Percentiles rank a stretch among this genome's conserved stretches.
These are phyloP conservation scores for Caenorhabditis sp. DNA, from an alignment of 2,888 invertebrate genomes.

Conservation along the genomic window DNA sequence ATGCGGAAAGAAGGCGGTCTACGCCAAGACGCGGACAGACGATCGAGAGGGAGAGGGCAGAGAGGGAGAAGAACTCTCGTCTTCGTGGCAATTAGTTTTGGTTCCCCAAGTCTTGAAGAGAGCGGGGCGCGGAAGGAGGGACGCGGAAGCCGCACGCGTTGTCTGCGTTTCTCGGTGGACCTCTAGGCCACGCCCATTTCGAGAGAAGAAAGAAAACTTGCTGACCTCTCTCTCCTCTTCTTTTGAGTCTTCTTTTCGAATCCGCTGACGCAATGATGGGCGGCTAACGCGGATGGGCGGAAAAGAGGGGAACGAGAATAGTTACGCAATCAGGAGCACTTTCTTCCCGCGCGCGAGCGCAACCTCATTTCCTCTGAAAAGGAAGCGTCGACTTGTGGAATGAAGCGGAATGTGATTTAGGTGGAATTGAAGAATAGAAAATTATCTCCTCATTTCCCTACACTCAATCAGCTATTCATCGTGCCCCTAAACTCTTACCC, in stretches of 20 bases:
- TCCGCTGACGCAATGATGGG: slow-evolving; percentile 50
- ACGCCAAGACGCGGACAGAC: slow-evolving; percentile 47
- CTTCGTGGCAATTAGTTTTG: slow-evolving; percentile 51
- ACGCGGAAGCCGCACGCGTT: slow-evolving; percentile 41
- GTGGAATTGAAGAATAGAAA: slow-evolving; percentile 14
- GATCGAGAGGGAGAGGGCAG: slow-evolving; percentile 13
- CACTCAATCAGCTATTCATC: not conserved
- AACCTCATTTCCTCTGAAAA: slow-evolving; percentile 44
- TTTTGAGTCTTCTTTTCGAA: slow-evolving; percentile 4
- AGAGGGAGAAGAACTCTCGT: slow-evolving; percentile 36
- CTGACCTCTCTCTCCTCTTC: slow-evolving; percentile 43
- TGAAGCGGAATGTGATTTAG: slow-evolving; percentile 26
- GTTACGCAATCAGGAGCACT: slow-evolving; percentile 61
- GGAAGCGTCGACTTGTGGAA: slow-evolving; percentile 41
- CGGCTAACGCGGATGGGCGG: slow-evolving; percentile 13
- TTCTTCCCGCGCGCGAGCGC: slow-evolving; percentile 21
- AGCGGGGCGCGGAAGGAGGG: slow-evolving; percentile 51
- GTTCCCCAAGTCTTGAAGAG: slow-evolving; percentile 40
- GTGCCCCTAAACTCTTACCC: slow-evolving; percentile 4
- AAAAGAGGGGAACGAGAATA: slow-evolving; percentile 28
- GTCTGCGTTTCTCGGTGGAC: slow-evolving; percentile 25
- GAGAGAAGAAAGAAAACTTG: slow-evolving; percentile 49
- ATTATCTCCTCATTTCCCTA: slow-evolving; percentile 20
- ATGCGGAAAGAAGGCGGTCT: slow-evolving; percentile 30
- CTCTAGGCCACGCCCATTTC: slow-evolving; percentile 46